Conservation (phyloP, 2,888 invertebrate genomes). For the Dynastes grantii region DNA sequence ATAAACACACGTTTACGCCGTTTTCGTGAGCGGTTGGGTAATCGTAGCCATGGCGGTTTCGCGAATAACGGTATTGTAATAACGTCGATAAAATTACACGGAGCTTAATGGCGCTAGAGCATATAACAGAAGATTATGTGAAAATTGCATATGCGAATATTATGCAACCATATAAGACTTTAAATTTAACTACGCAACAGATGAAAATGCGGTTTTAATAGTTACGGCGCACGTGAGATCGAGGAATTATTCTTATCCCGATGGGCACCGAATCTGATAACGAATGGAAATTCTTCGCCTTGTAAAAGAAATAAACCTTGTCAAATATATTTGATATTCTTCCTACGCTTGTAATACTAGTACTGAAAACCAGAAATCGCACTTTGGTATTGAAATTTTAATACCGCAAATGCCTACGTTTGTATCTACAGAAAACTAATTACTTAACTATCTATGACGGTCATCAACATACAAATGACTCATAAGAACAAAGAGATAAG, state of each 20-base stretch:
- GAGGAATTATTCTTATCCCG: not conserved
- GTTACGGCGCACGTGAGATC: not conserved
- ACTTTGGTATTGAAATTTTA: too few species aligned
- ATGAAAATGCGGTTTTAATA: not conserved
- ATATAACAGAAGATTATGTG: constrained; percentile 14
- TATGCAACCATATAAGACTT: not conserved
- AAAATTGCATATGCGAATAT: constrained; percentile 4
- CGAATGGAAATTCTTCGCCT: too few species aligned
- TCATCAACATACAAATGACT: too few species aligned
- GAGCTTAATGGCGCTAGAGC: constrained; percentile 18
- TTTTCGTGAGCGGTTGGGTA: constrained; percentile 15
- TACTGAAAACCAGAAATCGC: too few species aligned
- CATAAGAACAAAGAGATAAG: too few species aligned
- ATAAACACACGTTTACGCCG: constrained; percentile 19
- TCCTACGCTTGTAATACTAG: too few species aligned
- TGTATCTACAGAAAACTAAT: too few species aligned
- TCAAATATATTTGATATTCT: too few species aligned
- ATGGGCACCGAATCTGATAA: not conserved
- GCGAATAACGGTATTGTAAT: constrained; percentile 26
- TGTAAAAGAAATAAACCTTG: too few species aligned
- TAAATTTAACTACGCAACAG: not conserved
- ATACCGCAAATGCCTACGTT: too few species aligned
- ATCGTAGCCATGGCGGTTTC: constrained; percentile 19
- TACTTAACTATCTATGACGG: too few species aligned
- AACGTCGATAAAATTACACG: constrained; percentile 19